phyloP scores from a whole-genome alignment of 2,113 vertebrate genomes.

The Larimichthys polyactis region DNA sequence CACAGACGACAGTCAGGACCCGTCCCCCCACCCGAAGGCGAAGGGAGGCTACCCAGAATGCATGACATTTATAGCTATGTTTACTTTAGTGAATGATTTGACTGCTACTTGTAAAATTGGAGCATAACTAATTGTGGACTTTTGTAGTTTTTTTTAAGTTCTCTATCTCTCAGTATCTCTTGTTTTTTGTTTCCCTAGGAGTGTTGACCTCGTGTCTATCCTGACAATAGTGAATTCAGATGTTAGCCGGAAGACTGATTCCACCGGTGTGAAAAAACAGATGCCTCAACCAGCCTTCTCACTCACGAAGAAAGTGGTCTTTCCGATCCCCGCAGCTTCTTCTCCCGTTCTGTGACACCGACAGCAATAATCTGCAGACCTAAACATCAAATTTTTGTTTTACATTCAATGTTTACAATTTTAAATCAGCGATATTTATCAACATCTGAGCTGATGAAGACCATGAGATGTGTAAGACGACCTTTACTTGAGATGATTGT shows the following conservation, averaged over 20 bases:
- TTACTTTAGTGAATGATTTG: not conserved
- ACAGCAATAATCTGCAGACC: not conserved
- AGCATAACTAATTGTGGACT: not conserved
- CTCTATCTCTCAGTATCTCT: not conserved
- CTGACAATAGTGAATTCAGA: constrained; percentile 91
- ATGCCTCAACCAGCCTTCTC: constrained; percentile 90
- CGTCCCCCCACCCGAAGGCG: too few species aligned
- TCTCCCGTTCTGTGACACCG: constrained; percentile 13
- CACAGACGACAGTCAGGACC: too few species aligned
- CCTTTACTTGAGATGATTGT: too few species aligned
- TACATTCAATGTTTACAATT: not conserved
- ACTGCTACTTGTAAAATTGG: not conserved
- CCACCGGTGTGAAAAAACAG: constrained; percentile 77
- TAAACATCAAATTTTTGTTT: not conserved
- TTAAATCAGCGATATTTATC: not conserved
- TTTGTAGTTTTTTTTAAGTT: not conserved
- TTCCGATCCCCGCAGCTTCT: constrained; percentile 80
- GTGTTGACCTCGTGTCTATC: constrained; percentile 88
- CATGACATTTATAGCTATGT: not conserved
- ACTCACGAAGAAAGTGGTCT: constrained; percentile 86
- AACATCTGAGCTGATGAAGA: not conserved
- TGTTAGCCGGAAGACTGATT: constrained; percentile 79
- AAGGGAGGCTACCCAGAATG: not conserved
- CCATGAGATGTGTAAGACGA: not conserved
- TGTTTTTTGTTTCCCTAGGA: constrained; percentile 69